Evolutionary conservation across 92 coral and sea anemone genomes (phyloP), one percentile per base, ranked within the genome.

Genomic region (Bergia puertoricense): DNA sequence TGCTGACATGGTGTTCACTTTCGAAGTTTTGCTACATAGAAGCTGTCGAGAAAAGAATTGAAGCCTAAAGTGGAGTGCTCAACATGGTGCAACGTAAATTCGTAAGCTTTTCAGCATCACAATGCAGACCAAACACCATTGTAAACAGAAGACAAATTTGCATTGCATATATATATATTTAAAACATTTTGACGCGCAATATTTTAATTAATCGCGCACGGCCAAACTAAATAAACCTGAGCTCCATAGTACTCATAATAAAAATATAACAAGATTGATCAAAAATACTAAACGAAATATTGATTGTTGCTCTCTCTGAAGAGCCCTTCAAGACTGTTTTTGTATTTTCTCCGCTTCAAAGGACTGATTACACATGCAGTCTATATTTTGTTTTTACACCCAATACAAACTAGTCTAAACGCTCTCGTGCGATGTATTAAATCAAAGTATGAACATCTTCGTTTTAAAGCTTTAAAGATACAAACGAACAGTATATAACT

Each of bases 171-270:
- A 30, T 30, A 30, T 30, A 30, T 30, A 8, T 68, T 83, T 41
- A 68, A 68, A 43, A 71, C 79, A 84, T 54, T 69, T 18, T 84
- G 87, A 84, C 86, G 86, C 77, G 51, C 86, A 68, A 51, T n/a
- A 44, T 83, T 80, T 56, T 43, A 68, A 22, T 43, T 68, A 76
- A 68, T 83, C 69, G n/a, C 38, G 77, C 65, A 84, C 14, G 67
- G 45, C 74, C 30, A n/a, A 22, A 78, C 22, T 41, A 1, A 2
- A 18, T 15, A 79, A 30, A 0, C n/a, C 36, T 8, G 6, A 48
- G 57, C 81, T 46, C 57, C 56, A 41, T 77, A 36, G 22, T 18
- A 23, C n/a, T 41, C 39, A 9, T 8, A 84, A 69, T 23, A 71
- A 46, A 69, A 67, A 83, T 30, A 46, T 8, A 43, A 43, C 45